Conservation (phyloP, 2,797 vertebrate genomes). For the Bryconaethiops microstoma region DNA sequence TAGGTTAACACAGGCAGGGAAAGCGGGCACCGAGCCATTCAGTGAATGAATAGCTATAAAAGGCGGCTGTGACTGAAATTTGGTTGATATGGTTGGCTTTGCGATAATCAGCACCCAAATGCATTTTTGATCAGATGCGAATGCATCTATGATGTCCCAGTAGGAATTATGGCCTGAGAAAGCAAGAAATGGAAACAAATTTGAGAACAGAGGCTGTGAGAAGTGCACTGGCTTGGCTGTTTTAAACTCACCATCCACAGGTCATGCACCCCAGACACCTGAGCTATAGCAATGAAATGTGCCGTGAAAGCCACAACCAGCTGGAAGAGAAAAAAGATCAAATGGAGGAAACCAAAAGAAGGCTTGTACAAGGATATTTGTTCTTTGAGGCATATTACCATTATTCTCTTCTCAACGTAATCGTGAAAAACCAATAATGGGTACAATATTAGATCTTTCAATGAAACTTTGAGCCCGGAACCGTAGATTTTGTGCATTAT, state of each 20-base stretch:
- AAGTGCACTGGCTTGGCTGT: constrained; percentile 8
- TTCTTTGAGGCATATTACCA: neutral
- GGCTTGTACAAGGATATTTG: neutral
- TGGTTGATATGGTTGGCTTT: constrained; percentile 66
- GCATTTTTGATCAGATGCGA: constrained; percentile 77
- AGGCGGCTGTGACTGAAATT: constrained; percentile 60
- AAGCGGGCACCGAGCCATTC: constrained; percentile 60
- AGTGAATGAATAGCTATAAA: constrained; percentile 60
- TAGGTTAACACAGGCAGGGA: constrained; percentile 61
- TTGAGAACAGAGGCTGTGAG: constrained; percentile 9
- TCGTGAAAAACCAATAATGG: neutral
- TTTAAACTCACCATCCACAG: constrained; percentile 26
- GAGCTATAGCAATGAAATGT: constrained; percentile 9
- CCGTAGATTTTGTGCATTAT: neutral
- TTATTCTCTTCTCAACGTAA: neutral
- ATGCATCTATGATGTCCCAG: constrained; percentile 66
- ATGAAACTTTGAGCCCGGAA: neutral
- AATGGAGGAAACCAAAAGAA: constrained; percentile 2
- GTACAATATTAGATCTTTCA: neutral
- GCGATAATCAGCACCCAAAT: constrained; percentile 76
- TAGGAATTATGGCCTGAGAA: constrained; percentile 58
- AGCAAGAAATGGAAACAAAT: constrained; percentile 21
- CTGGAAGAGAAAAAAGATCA: constrained; percentile 3
- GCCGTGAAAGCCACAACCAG: constrained; percentile 20
- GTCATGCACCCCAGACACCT: constrained; percentile 22